phyloP scores from a whole-genome alignment of 2,888 invertebrate species.

The Mythimna impura region DNA sequence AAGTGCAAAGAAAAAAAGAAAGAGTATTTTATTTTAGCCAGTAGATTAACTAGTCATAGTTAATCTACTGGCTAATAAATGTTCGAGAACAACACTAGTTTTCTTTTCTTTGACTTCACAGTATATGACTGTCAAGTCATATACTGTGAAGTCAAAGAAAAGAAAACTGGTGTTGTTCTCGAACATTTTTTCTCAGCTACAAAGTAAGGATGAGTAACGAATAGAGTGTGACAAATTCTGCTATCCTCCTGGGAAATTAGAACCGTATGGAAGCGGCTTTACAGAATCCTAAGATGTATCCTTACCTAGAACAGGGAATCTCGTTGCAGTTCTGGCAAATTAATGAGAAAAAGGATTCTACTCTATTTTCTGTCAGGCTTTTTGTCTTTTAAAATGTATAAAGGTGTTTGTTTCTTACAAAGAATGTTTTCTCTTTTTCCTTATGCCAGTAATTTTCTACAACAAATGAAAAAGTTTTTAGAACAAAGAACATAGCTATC shows the following conservation, averaged over 20 bases:
- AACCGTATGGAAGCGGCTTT: conserved; percentile 55
- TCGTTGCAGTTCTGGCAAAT: conserved; percentile 63
- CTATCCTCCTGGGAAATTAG: conserved; percentile 77
- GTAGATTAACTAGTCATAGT: not conserved
- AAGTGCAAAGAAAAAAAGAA: not conserved
- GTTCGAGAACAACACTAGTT: no score
- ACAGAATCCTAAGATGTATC: conserved; percentile 63
- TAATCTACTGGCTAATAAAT: no score
- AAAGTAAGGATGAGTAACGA: conserved; percentile 64
- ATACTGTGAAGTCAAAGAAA: conserved; percentile 6
- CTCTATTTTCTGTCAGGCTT: conserved; percentile 24
- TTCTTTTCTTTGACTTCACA: no score
- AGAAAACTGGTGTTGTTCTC: conserved; percentile 2
- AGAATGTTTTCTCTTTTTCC: conserved; percentile 6
- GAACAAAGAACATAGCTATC: not conserved
- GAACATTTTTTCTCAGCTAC: conserved; percentile 31
- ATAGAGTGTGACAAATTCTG: conserved; percentile 76
- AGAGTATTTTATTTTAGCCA: not conserved
- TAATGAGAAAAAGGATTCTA: conserved; percentile 47
- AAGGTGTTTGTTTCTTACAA: conserved; percentile 9
- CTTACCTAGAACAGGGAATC: conserved; percentile 54
- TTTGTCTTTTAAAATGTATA: conserved; percentile 21
- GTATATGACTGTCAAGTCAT: no score
- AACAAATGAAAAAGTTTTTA: not conserved
- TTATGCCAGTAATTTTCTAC: not conserved